Evolutionary conservation across 1,140 invertebrate species (phyloP), one percentile per base, ranked within the genome.

Genomic region (Bombus superbus): DNA sequence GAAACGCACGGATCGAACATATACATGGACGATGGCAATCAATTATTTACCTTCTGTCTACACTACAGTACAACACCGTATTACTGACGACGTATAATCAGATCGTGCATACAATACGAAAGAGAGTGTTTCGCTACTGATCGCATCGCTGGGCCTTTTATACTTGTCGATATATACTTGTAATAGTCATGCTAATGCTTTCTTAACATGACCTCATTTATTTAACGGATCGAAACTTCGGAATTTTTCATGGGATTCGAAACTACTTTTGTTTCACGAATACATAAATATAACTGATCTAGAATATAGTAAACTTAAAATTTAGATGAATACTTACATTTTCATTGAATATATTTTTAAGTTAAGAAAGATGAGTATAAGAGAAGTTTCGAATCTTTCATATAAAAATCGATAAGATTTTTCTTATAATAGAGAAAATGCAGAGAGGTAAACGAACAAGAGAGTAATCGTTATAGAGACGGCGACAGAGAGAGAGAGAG

Each of bases 1-100:
- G 59, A 83, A 85, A 89, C 82, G 59, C 59, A 89, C 81, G 73
- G 80, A 78, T 68, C 80, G 68, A 83, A 83, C n/a, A 62, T 83
- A 72, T 35, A 69, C 64, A 53, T 62, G 59, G 79, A 77, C 64
- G n/a, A 69, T 84, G 47, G 44, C 47, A 57, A 88, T 89, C 73
- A 40, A 62, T 81, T 44, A 76, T 40, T 82, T 44, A 76, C n/a
- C 28, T 72, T 71, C 38, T 69, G 38, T 32, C 64, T 79, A 79
- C 66, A 62, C 44, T 11, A 42, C 57, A 62, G 4, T 85, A 59
- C 40, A 38, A 59, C 40, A 38, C 15, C 28, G 59, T 35, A 78
- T 73, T 72, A 69, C 32, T 40, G 73, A 64, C n/a, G n/a, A 80
- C 62, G 79, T 42, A 75, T 80, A 73, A 40, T 69, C 25, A 44